A percentile compares a stretch with the other conserved stretches of the same genome.
Evolutionary conservation across 1,140 invertebrate genomes (phyloP).

Genomic region (Caenorhabditis tropicalis): DNA sequence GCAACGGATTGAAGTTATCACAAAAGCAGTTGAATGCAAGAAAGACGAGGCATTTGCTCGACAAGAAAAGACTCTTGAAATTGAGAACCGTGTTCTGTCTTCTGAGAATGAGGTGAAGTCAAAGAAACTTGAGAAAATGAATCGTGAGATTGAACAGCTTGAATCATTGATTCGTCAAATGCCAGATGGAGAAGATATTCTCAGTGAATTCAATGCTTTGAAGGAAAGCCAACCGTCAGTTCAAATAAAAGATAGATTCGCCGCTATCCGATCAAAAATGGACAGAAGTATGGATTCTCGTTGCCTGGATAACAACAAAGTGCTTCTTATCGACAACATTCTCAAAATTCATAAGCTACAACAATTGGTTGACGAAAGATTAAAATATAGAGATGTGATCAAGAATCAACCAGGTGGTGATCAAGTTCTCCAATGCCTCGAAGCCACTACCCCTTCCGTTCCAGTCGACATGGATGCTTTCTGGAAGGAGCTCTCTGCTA

Average conservation of each 20-base stretch:
- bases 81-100: not conserved
- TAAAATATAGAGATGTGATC: not conserved
- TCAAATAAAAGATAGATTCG: not conserved
- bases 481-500: not conserved
- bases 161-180: not conserved
- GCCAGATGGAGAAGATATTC: not conserved
- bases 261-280: not conserved
- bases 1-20: not conserved
- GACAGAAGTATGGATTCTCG: not conserved
- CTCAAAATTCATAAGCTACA: constrained; percentile 11
- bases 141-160: not conserved
- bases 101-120: constrained; percentile 1
- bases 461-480: not conserved
- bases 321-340: not conserved
- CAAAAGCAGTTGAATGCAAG: constrained; percentile 27
- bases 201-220: constrained; percentile 1
- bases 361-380: not conserved
- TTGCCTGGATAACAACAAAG: constrained; percentile 1
- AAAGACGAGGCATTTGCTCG: constrained; percentile 18
- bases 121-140: not conserved
- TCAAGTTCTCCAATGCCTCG: not conserved
- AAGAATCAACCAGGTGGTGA: not conserved
- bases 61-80: constrained; percentile 12
- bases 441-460: not conserved
- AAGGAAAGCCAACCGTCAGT: not conserved